Evolutionary conservation across 2,888 invertebrate species (phyloP), one percentile per base, ranked within the genome.

Genomic region (Plagiodera versicolora): DNA sequence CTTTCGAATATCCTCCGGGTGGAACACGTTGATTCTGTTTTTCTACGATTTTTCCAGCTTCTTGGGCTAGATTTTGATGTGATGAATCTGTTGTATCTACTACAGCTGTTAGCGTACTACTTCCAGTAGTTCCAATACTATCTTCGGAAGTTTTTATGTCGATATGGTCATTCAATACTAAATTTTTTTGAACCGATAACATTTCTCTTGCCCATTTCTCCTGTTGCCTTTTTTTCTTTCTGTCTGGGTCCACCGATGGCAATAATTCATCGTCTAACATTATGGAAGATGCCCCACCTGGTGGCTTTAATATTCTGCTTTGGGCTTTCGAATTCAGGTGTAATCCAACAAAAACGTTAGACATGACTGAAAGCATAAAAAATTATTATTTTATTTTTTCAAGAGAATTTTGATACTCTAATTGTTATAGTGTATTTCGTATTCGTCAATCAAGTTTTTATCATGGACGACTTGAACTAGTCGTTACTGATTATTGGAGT

Each of bases 1-100:
- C 71, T 24, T 70, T 69, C 14, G 71, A 71, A 61, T 67, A 69
- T 5, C 71, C 71, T 8, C 71, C 71, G 35, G 71, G 71, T 17
- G 71, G 71, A 16, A 71, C 68, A n/a, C 65, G 58, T 44, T 60
- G 44, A 10, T 16, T 47, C 20, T 8, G 14, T n/a, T 39, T 39
- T 39, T 10, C 39, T 14, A n/a, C 14, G 4, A 39, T 39, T 39
- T 2, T 14, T 39, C 14, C 14, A 14, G 39, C 14, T 39, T 39
- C 39, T 39, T 39, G 14, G n/a, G n/a, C 14, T n/a, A 14, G 39
- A 39, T 4, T 39, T n/a, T 8, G 4, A 11, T n/a, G 14, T 39
- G 39, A 39, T 14, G 39, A 39, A 39, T 10, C 32, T 32, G 39
- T 14, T 39, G 39, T 39, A 14, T 39, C 14, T 6, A 39, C 14